Conservation (phyloP, 2,888 invertebrate species). For the Zygaena filipendulae region DNA sequence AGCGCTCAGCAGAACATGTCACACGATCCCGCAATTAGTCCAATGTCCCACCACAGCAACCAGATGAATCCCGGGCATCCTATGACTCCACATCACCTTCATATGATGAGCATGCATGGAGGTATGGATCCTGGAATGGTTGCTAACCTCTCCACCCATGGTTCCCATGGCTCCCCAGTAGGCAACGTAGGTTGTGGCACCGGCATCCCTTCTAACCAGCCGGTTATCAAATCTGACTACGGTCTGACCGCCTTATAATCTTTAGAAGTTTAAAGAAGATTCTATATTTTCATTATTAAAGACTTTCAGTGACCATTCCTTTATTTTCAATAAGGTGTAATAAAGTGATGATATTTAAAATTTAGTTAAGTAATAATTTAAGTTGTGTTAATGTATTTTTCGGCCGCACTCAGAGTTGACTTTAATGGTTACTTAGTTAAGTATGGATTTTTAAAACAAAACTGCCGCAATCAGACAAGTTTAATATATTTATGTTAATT, state of each 20-base stretch:
- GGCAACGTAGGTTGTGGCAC: conserved; percentile 58
- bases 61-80: conserved; percentile 63
- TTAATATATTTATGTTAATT: too few species aligned
- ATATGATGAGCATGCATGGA: conserved; percentile 59
- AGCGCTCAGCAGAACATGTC: conserved; percentile 59
- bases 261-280: conserved; percentile 50
- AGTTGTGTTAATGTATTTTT: conserved; percentile 50
- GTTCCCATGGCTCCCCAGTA: conserved; percentile 66
- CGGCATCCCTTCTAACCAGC: conserved; percentile 47
- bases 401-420: too few species aligned
- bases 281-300: conserved; percentile 59
- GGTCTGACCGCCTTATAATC: conserved; percentile 81
- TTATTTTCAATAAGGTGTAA: conserved; percentile 56
- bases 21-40: conserved; percentile 61
- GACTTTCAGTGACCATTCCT: conserved; percentile 59
- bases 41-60: conserved; percentile 54
- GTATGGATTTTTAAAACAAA: too few species aligned
- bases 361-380: conserved; percentile 40
- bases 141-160: conserved; percentile 58
- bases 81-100: conserved; percentile 62
- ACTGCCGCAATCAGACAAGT: too few species aligned
- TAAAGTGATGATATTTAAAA: conserved; percentile 53
- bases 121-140: conserved; percentile 61
- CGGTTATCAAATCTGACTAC: conserved; percentile 87
- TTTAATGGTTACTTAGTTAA: too few species aligned